phyloP scores from a whole-genome alignment of 2,113 vertebrate genomes.

The Prochilodus magdalenae region DNA sequence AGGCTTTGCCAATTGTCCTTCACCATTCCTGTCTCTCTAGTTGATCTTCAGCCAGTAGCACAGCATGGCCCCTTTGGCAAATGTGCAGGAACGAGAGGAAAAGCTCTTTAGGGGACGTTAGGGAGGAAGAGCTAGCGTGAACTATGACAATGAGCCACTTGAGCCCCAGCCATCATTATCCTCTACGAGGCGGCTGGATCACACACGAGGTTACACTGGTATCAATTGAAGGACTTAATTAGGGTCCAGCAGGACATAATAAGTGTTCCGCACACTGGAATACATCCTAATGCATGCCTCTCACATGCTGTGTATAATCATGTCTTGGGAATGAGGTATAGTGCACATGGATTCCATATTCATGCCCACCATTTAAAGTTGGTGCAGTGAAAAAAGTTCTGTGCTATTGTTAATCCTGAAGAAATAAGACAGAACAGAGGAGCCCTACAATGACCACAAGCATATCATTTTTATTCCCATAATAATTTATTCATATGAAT shows the following conservation, averaged over 20 bases:
- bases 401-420: not conserved
- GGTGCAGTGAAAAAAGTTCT: not conserved
- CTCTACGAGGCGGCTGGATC: conserved; percentile 12
- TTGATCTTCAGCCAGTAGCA: conserved; percentile 65
- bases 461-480: not conserved
- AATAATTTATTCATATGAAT: not conserved
- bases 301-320: conserved; percentile 45
- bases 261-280: conserved; percentile 8
- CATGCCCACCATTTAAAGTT: not conserved
- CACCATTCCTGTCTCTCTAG: conserved; percentile 65
- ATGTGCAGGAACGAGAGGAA: conserved; percentile 39
- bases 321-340: not conserved
- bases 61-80: conserved; percentile 60
- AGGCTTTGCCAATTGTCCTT: conserved; percentile 73
- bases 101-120: conserved; percentile 33
- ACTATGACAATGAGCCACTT: conserved; percentile 17
- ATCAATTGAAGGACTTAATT: conserved; percentile 41
- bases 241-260: conserved; percentile 22
- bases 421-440: not conserved
- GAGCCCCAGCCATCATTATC: conserved; percentile 48
- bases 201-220: conserved; percentile 25
- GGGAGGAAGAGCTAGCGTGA: conserved; percentile 23
- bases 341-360: not conserved
- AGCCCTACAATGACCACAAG: not conserved
- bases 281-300: not conserved